A percentile compares a stretch with the other conserved stretches of the same genome.
phyloP scores from a whole-genome alignment of 1,140 invertebrate species.

The Drosophila tani region DNA sequence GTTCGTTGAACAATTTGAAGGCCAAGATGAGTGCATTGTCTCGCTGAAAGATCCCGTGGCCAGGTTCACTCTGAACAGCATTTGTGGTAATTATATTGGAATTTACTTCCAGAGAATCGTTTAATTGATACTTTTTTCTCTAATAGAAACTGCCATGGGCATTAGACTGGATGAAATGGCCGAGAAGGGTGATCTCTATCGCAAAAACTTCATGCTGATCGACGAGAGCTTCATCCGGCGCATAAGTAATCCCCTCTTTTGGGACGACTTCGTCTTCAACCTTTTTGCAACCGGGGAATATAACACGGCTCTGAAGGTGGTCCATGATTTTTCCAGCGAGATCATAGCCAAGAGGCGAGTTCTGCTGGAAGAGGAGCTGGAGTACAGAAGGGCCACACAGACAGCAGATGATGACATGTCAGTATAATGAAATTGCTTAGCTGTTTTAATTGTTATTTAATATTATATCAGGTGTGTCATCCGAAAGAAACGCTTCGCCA shows the following conservation, averaged over 20 bases:
- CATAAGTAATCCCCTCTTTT: slow-evolving; percentile 59
- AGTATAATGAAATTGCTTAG: background rate
- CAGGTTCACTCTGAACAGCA: slow-evolving; percentile 91
- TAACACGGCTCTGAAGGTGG: slow-evolving; percentile 39
- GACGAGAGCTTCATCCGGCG: slow-evolving; percentile 67
- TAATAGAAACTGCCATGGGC: slow-evolving; percentile 92
- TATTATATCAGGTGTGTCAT: slow-evolving; percentile 36
- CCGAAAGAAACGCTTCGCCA: slow-evolving; percentile 88
- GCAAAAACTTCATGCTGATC: slow-evolving; percentile 59
- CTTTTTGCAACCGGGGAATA: slow-evolving; percentile 51
- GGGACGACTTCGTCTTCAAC: slow-evolving; percentile 52
- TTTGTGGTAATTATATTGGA: slow-evolving; percentile 87
- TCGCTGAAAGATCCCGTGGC: slow-evolving; percentile 84
- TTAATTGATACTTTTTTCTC: background rate
- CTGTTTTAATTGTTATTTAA: background rate
- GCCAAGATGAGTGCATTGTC: slow-evolving; percentile 30
- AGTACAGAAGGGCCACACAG: slow-evolving; percentile 38
- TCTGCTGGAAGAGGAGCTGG: slow-evolving; percentile 54
- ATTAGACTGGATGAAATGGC: slow-evolving; percentile 84
- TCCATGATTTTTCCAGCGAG: slow-evolving; percentile 70
- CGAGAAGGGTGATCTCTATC: slow-evolving; percentile 70
- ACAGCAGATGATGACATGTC: slow-evolving; percentile 55
- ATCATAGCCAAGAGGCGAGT: slow-evolving; percentile 70
- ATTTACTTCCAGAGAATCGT: no score
- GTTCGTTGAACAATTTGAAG: slow-evolving; percentile 63